Base-by-base conservation (phyloP, 2,113 vertebrate species). In the Channa maculata region DNA sequence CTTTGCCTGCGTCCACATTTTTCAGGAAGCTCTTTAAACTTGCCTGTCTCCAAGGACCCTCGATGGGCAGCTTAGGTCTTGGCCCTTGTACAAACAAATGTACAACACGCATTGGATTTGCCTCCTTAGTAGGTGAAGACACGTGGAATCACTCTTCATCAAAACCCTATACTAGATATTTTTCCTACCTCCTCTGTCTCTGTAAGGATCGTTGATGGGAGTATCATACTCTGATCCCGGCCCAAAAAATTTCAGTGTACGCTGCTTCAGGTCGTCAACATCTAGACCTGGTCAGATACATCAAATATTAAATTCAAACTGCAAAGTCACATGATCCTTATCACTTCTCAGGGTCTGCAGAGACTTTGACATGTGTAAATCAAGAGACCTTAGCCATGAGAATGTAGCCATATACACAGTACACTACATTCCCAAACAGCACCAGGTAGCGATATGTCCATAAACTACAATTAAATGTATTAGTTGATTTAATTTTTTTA, bases 141-240 rank as follows among this genome's bases (percentile, higher is more conserved):
- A 62, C 33, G 6, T 7, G 1, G 14, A 6, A 45, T 33, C 3
- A 58, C 15, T 76, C 9, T 43, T 54, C 3, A 33, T 38, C 34
- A 66, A 54, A 55, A 58, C 51, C 6, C 12, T 37, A 15, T 49
- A 5, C 5, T 8, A 6, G 10, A 13, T 9, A 46, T 43, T 48
- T 51, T 5, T 53, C 67, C 59, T 82, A 94, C 94, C 94, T 83
- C 83, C 86, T 74, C 43, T 88, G 0, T 89, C 83, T 86, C 93
- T 85, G 85, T 94, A 92, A 2, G 92, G 93, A 76, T 94, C 85
- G 57, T 94, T 94, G 64, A 93, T 38, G 3, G 93, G 93, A 0
- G 90, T 92, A 80, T 94, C 94, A 13, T 94, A 94, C 77, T 93
- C 93, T 5, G 93, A 93, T 65, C 93, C 90, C 0, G 93, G 93